Conservation (phyloP, 2,113 vertebrate species). For the Piprites chloris region DNA sequence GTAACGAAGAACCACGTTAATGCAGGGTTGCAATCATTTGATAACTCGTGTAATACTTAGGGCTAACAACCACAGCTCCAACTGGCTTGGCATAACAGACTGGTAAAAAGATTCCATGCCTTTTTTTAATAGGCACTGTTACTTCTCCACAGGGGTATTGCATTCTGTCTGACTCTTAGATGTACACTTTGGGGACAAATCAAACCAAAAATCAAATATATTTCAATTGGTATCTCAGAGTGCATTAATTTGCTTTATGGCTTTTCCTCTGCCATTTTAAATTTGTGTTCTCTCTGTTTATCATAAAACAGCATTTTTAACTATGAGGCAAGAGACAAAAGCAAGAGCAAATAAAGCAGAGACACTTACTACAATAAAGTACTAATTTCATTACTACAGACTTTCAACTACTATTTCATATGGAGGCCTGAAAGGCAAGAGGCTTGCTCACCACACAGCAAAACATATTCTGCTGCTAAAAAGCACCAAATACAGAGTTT, state of each 20-base stretch:
- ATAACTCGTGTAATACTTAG: neutral
- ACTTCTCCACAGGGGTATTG: neutral
- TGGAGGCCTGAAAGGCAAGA: constrained; percentile 5
- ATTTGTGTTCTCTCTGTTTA: neutral
- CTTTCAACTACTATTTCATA: neutral
- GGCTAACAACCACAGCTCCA: neutral
- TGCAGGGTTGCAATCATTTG: neutral
- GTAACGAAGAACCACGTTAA: neutral
- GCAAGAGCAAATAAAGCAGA: neutral
- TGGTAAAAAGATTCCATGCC: neutral
- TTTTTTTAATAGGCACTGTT: neutral
- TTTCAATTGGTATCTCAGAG: neutral
- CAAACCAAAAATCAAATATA: constrained; percentile 10
- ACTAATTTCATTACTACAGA: neutral
- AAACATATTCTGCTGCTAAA: neutral
- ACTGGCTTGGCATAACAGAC: neutral
- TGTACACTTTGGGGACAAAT: neutral
- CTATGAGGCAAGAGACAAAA: neutral
- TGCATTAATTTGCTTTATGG: neutral
- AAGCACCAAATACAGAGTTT: neutral
- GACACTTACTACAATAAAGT: neutral
- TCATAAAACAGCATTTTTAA: neutral
- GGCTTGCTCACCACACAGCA: neutral
- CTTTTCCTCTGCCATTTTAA: neutral
- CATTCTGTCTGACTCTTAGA: constrained; percentile 12